A percentile compares a stretch with the other conserved stretches of the same genome.
phyloP scores from a whole-genome alignment of 2,113 vertebrate genomes.

The Atlantisia rogersi region DNA sequence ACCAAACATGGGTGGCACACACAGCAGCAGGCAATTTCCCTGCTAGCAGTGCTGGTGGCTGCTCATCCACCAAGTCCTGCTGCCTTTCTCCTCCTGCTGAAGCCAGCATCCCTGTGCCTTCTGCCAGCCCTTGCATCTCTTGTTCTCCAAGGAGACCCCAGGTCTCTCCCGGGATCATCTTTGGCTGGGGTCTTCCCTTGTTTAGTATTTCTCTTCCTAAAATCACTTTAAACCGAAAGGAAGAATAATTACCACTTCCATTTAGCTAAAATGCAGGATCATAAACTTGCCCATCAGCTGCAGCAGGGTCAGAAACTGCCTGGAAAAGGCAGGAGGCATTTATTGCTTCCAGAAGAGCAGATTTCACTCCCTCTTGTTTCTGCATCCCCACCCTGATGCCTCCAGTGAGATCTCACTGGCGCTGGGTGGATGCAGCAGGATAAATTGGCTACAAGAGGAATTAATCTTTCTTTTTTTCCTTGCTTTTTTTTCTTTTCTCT shows the following conservation, averaged over 20 bases:
- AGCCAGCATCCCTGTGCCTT: neutral
- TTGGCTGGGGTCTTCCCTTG: neutral
- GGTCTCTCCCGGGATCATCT: neutral
- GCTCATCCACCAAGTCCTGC: fast-evolving
- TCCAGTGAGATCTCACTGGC: conserved; percentile 33
- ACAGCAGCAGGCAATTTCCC: neutral
- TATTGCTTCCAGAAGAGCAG: conserved; percentile 51
- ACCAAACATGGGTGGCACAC: neutral
- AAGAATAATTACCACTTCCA: conserved; percentile 47
- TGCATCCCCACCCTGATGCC: conserved; percentile 34
- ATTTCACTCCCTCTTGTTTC: conserved; percentile 12
- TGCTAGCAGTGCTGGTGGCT: neutral
- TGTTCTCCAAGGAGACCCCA: neutral
- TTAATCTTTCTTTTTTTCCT: no score
- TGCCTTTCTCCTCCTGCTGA: neutral
- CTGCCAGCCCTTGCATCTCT: neutral
- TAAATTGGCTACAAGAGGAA: neutral
- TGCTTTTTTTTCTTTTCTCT: no score
- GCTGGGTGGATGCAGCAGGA: conserved; percentile 29
- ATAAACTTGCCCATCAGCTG: conserved; percentile 53
- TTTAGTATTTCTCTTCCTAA: neutral
- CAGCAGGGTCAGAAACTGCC: conserved; percentile 23
- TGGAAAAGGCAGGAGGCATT: conserved; percentile 41
- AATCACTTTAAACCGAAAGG: neutral
- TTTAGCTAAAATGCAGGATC: conserved; percentile 35